Evolutionary conservation across 2,888 invertebrate species (phyloP).

Genomic region (Heteropelma amictum): DNA sequence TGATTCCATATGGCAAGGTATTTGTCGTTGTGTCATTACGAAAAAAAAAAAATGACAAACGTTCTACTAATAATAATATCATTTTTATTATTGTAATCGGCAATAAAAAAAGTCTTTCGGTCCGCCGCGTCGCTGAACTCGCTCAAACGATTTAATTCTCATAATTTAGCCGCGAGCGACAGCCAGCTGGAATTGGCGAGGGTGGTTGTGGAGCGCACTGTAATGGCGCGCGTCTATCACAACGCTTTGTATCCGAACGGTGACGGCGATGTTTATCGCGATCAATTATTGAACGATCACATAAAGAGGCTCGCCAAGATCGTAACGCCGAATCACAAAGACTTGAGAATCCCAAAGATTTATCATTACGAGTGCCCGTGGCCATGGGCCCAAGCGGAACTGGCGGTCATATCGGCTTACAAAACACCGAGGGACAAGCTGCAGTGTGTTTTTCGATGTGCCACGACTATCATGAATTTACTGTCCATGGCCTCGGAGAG

Average conservation of each 20-base stretch:
- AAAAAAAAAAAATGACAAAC: too few relatives aligned
- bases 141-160: too few relatives aligned
- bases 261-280: conserved; percentile 95
- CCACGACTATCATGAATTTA: conserved; percentile 95
- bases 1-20: conserved; percentile 87
- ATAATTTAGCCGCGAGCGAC: conserved; percentile 82
- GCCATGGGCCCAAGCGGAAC: conserved; percentile 95
- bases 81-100: too few relatives aligned
- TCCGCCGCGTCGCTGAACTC: too few relatives aligned
- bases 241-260: conserved; percentile 98
- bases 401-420: conserved; percentile 93
- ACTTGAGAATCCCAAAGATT: conserved; percentile 89
- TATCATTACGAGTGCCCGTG: conserved; percentile 96
- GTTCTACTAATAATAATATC: too few relatives aligned
- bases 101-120: too few relatives aligned
- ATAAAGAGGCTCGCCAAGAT: conserved; percentile 88
- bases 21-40: too few relatives aligned
- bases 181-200: conserved; percentile 87
- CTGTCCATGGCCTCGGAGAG: conserved; percentile 90
- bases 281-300: conserved; percentile 93
- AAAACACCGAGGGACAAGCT: conserved; percentile 94
- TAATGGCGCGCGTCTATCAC: conserved; percentile 94
- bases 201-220: conserved; percentile 91
- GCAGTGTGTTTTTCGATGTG: conserved; percentile 90
- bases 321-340: conserved; percentile 89